phyloP scores from a whole-genome alignment of 2,113 vertebrate species.

The Loxodonta africana region DNA sequence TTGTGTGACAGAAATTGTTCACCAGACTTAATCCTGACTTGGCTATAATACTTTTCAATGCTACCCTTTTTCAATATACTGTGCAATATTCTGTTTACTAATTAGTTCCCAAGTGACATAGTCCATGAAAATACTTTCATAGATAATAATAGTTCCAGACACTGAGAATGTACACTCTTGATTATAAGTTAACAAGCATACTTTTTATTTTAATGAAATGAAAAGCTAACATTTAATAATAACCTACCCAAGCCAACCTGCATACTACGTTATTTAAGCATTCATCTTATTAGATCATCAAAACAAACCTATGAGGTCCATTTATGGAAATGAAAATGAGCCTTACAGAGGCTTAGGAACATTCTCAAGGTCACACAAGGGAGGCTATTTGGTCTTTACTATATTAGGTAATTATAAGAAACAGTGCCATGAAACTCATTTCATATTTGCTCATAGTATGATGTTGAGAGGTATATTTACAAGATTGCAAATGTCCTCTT shows the following conservation, averaged over 20 bases:
- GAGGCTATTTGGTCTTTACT: background rate
- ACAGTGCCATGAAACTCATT: background rate
- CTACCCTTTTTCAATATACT: background rate
- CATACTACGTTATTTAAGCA: background rate
- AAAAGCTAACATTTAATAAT: background rate
- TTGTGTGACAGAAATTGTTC: background rate
- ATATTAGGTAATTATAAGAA: background rate
- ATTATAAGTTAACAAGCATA: background rate
- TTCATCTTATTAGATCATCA: background rate
- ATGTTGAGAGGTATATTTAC: background rate
- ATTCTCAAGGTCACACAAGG: background rate
- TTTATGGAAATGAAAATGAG: background rate
- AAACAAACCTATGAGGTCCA: background rate
- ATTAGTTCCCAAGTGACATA: background rate
- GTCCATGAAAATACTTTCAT: background rate
- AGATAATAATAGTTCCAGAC: background rate
- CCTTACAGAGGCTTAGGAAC: background rate
- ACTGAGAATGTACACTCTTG: background rate
- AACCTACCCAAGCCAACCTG: background rate
- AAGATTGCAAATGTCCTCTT: background rate
- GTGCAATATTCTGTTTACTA: slow-evolving; percentile 6
- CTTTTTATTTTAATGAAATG: slow-evolving; percentile 31
- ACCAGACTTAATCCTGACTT: background rate
- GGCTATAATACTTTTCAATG: background rate
- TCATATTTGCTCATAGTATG: slow-evolving; percentile 2